Conservation (phyloP, 2,888 invertebrate genomes). For the Plemyria rubiginata region DNA sequence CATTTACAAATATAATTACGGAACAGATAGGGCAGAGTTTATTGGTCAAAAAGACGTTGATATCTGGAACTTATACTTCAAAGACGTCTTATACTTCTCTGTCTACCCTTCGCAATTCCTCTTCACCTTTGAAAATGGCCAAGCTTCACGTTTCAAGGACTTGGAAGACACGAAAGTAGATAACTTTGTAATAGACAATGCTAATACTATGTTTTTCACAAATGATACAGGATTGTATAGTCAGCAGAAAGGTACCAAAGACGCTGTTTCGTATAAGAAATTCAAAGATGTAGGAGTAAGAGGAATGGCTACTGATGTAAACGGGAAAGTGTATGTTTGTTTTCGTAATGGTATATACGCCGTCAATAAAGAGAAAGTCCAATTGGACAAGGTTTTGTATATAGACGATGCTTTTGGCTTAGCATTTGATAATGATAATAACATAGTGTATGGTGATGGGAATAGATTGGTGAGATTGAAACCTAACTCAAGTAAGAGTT, state of each 20-base stretch:
- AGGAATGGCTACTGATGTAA: constrained; percentile 58
- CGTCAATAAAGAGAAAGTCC: constrained; percentile 48
- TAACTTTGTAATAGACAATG: constrained; percentile 64
- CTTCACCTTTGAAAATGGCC: constrained; percentile 55
- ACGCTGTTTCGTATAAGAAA: constrained; percentile 51
- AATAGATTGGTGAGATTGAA: constrained; percentile 53
- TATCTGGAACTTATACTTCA: constrained; percentile 68
- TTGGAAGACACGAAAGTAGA: constrained; percentile 71
- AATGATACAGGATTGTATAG: constrained; percentile 66
- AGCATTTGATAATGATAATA: constrained; percentile 68
- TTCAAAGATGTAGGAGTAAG: constrained; percentile 47
- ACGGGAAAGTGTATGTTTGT: constrained; percentile 61
- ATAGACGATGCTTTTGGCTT: constrained; percentile 66
- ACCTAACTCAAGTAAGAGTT: constrained; percentile 47
- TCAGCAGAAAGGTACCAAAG: constrained; percentile 62
- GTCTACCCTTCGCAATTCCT: constrained; percentile 65
- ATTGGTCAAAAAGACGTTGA: constrained; percentile 53
- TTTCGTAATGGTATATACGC: constrained; percentile 62
- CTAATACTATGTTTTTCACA: constrained; percentile 61
- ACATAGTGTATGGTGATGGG: constrained; percentile 66
- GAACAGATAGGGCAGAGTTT: constrained; percentile 55
- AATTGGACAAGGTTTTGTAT: constrained; percentile 53
- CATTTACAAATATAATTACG: constrained; percentile 65
- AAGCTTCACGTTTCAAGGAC: constrained; percentile 56
- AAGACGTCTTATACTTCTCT: constrained; percentile 63